Evolutionary conservation across 2,113 vertebrate genomes (phyloP).

Genomic region (Cyprinodon variegatus): DNA sequence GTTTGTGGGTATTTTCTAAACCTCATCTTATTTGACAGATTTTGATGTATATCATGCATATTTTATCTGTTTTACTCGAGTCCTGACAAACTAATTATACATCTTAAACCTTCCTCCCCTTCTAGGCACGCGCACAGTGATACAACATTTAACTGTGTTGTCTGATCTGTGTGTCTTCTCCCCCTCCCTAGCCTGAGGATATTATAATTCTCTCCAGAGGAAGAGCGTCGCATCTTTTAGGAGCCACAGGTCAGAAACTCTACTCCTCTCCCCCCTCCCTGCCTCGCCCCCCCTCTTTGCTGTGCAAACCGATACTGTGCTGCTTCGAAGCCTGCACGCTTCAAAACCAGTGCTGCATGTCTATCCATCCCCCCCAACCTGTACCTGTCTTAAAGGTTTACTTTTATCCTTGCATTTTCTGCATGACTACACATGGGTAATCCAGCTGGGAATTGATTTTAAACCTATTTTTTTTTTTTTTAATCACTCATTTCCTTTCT

Average conservation of each 20-base stretch:
- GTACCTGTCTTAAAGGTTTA: slow-evolving; percentile 25
- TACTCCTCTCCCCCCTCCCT: slow-evolving; percentile 42
- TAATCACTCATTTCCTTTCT: not conserved
- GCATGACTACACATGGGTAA: slow-evolving; percentile 62
- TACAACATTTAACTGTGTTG: slow-evolving; percentile 49
- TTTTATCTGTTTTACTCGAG: slow-evolving; percentile 20
- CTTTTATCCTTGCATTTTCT: slow-evolving; percentile 4
- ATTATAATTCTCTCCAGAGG: slow-evolving; percentile 81
- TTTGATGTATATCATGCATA: not conserved
- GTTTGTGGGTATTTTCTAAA: not conserved
- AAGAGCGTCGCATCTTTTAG: slow-evolving; percentile 77
- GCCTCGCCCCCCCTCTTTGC: slow-evolving; percentile 14
- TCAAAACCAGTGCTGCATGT: slow-evolving; percentile 67
- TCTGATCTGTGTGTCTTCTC: slow-evolving; percentile 75
- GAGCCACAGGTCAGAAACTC: slow-evolving; percentile 82
- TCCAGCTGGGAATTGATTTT: slow-evolving; percentile 48
- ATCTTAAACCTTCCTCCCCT: slow-evolving; percentile 23
- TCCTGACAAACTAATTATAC: slow-evolving; percentile 40
- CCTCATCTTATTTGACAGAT: not conserved
- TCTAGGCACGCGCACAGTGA: slow-evolving; percentile 7
- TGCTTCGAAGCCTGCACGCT: slow-evolving; percentile 58
- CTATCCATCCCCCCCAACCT: slow-evolving; percentile 27
- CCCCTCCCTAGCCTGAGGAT: slow-evolving; percentile 79
- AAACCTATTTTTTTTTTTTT: slow-evolving; percentile 7
- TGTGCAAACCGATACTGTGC: slow-evolving; percentile 32